These are phyloP conservation scores for Limnephilus marmoratus DNA, from an alignment of 2,888 invertebrate genomes.

Conservation along the genomic window DNA sequence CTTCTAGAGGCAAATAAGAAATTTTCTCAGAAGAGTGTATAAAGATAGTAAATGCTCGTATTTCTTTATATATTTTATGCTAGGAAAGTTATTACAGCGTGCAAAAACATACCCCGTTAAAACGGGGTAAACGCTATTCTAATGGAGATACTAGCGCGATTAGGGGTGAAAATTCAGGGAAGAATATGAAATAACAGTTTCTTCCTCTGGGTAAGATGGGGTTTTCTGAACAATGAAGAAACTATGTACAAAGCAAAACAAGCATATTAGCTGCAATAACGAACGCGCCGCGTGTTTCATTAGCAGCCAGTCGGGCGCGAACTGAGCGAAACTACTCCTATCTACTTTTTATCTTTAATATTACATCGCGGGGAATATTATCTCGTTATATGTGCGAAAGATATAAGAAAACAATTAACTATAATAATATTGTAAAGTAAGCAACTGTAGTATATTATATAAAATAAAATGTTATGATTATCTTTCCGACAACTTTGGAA, in stretches of 20 bases:
- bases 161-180: slow-evolving; percentile 31
- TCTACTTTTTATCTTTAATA: background rate
- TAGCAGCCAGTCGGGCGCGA: slow-evolving; percentile 11
- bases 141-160: slow-evolving; percentile 45
- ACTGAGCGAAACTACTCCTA: background rate
- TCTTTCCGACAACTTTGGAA: no score
- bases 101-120: background rate
- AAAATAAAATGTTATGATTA: no score
- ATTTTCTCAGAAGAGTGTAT: background rate
- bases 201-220: slow-evolving; percentile 2
- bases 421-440: no score
- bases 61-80: background rate
- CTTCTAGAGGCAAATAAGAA: background rate
- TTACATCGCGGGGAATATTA: background rate
- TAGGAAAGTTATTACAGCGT: background rate
- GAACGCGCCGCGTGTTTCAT: slow-evolving; percentile 49
- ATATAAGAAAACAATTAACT: background rate
- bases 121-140: slow-evolving; percentile 25
- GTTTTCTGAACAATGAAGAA: slow-evolving; percentile 43
- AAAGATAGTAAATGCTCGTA: background rate
- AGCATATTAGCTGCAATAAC: slow-evolving; percentile 39
- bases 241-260: slow-evolving; percentile 36
- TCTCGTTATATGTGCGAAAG: background rate
- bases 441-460: no score
- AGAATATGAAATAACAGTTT: slow-evolving; percentile 35